Evolutionary conservation across 2,888 invertebrate genomes (phyloP), one percentile per base, ranked within the genome.

Genomic region (Mechanitis mazaeus): DNA sequence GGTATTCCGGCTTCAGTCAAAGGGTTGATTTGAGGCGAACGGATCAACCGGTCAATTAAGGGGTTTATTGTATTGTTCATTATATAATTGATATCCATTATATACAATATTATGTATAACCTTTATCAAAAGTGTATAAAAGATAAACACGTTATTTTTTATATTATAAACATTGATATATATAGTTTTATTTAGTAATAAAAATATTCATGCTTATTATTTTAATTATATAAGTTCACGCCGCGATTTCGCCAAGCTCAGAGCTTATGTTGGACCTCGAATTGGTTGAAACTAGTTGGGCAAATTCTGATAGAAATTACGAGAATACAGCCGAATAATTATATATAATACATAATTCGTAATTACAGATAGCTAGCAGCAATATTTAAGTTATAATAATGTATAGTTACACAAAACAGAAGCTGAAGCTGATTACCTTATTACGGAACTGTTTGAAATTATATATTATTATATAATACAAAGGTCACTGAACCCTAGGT

Each of bases 41-140:
- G 75, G 82, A 82, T 85, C 83, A 80, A 72, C 72, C 64, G 79
- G 76, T 79, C 81, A 82, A 85, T 84, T 84, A 80, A 76, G 70
- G 74, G 75, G 74, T 71, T 75, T 76, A 73, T 63, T 65, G 60
- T 66, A 69, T 69, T 69, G 66, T 60, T 55, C 56, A 56, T 57
- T 57, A 55, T 64, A 54, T 60, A 50, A 50, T 50, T 50, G 50
- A 50, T 50, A 50, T 50, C 50, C 11, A 9, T 11, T 31, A 50
- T 50, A 31, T 6, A 31, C 11, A 31, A 50, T 50, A 31, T 50
- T 3, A 31, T 28, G 5, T 31, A 28, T 28, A 3, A 20, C 5
- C 28, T 50, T 4, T 6, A 50, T 50, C 12, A 35, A 58, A 38
- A 50, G 38, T 50, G 50, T 35, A 2, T 55, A 42, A 42, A 33